Evolutionary conservation across 1,140 invertebrate species (phyloP).

Genomic region (Coptotermes formosanus): DNA sequence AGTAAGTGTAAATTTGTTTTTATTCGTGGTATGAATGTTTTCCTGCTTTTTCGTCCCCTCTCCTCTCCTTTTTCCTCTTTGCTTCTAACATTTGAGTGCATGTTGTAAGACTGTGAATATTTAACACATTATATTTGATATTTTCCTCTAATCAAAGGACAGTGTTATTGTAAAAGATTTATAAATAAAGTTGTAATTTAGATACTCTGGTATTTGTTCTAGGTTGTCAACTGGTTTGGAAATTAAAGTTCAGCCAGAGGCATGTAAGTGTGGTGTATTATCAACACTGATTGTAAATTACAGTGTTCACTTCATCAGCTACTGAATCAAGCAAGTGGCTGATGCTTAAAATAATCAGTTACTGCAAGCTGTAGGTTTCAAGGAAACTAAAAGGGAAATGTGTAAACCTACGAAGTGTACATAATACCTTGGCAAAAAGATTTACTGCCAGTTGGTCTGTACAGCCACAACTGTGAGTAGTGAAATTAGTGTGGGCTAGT

Average conservation of each 20-base stretch:
- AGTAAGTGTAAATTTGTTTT: no score
- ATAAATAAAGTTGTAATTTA: neutral
- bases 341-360: slow-evolving; percentile 14
- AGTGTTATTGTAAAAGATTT: no score
- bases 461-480: neutral
- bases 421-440: neutral
- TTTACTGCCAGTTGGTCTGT: neutral
- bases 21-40: no score
- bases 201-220: neutral
- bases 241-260: neutral
- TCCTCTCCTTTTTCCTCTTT: no score
- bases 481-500: neutral
- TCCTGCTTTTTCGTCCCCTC: no score
- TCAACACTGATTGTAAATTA: slow-evolving; percentile 11
- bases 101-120: no score
- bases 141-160: no score
- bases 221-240: neutral
- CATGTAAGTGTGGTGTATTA: slow-evolving; percentile 5
- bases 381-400: neutral
- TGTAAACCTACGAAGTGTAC: neutral
- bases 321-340: neutral
- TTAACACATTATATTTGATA: no score
- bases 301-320: neutral
- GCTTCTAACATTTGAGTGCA: no score
- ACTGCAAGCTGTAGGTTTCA: neutral